These are phyloP conservation scores for Datnioides undecimradiatus DNA, from an alignment of 2,113 vertebrate species.

Conservation along the genomic window DNA sequence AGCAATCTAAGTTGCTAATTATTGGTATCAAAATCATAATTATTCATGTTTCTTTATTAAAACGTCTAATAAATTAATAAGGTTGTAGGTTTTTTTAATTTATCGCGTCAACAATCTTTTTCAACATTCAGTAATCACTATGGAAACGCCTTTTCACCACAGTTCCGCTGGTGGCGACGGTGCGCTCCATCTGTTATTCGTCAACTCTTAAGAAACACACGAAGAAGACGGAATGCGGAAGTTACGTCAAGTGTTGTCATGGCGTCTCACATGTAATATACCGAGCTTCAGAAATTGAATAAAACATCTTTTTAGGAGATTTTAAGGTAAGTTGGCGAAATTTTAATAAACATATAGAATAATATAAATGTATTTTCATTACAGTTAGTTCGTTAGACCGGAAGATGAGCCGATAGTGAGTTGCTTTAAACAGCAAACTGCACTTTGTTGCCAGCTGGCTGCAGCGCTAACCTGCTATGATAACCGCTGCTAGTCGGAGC, in stretches of 20 bases:
- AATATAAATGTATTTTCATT: rapidly evolving
- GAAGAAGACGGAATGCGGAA: constrained; percentile 57
- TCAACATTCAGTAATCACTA: background rate
- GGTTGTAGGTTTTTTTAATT: background rate
- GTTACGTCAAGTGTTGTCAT: constrained; percentile 62
- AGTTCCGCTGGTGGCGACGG: background rate
- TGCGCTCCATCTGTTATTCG: background rate
- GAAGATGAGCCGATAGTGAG: background rate
- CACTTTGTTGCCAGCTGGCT: background rate
- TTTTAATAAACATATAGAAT: rapidly evolving
- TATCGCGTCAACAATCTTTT: background rate
- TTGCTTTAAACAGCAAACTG: background rate
- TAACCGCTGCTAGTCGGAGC: background rate
- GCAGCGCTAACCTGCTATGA: background rate
- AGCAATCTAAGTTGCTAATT: background rate
- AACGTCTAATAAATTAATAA: background rate
- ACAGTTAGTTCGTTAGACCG: rapidly evolving
- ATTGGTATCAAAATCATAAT: background rate
- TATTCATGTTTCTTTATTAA: background rate
- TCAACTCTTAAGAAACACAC: rapidly evolving
- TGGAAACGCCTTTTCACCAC: background rate
- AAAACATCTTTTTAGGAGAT: background rate
- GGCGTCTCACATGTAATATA: constrained; percentile 61
- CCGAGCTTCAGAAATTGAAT: background rate
- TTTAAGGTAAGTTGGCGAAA: constrained; percentile 39